Evolutionary conservation across 2,797 vertebrate species (phyloP).

Genomic region (Tiaroga cobitis): DNA sequence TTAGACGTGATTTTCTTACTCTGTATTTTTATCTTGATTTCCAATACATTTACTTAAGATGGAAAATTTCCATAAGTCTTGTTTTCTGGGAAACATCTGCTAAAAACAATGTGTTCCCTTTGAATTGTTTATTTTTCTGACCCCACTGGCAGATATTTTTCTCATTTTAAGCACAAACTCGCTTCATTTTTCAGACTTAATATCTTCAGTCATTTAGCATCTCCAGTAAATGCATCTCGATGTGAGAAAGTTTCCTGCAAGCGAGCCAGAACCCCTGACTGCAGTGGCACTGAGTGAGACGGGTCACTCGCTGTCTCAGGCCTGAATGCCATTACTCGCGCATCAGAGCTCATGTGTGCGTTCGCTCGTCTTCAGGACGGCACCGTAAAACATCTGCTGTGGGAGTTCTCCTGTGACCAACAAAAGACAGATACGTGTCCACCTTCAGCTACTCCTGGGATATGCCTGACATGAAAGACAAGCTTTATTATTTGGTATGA

Average conservation of each 20-base stretch:
- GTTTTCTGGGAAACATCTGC: not conserved
- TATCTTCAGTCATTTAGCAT: not conserved
- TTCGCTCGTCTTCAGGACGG: not conserved
- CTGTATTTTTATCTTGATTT: not conserved
- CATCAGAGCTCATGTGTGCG: constrained; percentile 27
- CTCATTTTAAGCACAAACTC: not conserved
- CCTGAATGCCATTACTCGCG: constrained; percentile 1
- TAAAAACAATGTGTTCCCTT: not conserved
- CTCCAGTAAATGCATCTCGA: not conserved
- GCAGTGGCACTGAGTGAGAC: not conserved
- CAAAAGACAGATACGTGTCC: not conserved
- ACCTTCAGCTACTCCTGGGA: too few relatives aligned
- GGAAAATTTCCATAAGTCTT: not conserved
- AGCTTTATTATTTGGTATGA: not conserved
- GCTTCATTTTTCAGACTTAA: not conserved
- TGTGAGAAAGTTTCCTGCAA: not conserved
- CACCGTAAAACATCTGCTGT: constrained; percentile 33
- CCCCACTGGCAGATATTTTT: not conserved
- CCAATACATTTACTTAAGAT: not conserved
- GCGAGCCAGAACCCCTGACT: not conserved
- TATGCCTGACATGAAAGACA: not conserved
- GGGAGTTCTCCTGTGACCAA: constrained; percentile 27
- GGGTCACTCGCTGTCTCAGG: not conserved
- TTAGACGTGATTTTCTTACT: too few relatives aligned
- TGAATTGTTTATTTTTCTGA: not conserved